Conservation (phyloP, 2,797 vertebrate species). For the Ceryle rudis region DNA sequence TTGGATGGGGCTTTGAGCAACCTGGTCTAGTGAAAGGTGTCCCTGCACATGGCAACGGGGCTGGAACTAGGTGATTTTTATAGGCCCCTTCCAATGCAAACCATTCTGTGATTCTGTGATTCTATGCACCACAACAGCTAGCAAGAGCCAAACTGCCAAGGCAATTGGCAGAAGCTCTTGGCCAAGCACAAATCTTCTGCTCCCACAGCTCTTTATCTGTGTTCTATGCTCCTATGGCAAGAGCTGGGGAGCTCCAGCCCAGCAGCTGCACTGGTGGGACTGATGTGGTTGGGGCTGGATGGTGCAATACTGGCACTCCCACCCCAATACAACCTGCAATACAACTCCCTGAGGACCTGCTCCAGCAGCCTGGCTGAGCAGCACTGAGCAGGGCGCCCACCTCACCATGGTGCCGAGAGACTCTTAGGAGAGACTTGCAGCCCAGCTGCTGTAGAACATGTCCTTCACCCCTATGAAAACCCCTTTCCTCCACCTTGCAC, state of each 20-base stretch:
- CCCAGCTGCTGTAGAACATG: not conserved
- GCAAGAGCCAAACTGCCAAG: rapidly evolving
- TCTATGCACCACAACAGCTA: not conserved
- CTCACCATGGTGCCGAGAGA: not conserved
- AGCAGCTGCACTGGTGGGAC: not conserved
- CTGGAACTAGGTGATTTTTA: too few relatives aligned
- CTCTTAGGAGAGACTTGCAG: not conserved
- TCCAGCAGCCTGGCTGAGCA: not conserved
- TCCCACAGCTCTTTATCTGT: not conserved
- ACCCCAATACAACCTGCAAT: not conserved
- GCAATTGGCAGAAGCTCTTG: rapidly evolving
- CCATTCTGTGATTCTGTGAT: too few relatives aligned
- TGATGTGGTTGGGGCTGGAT: not conserved
- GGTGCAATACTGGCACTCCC: not conserved
- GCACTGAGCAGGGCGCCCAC: rapidly evolving
- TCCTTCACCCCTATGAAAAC: not conserved
- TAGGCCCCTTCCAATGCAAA: too few relatives aligned
- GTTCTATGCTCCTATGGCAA: not conserved
- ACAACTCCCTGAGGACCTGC: rapidly evolving
- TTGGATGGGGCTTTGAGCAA: too few relatives aligned
- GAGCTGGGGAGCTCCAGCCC: not conserved
- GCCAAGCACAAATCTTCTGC: not conserved
- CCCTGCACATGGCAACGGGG: too few relatives aligned
- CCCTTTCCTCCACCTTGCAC: not conserved
- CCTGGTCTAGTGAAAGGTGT: too few relatives aligned